Base-by-base conservation (phyloP, 2,113 vertebrate species). In the Zapus hudsonius region DNA sequence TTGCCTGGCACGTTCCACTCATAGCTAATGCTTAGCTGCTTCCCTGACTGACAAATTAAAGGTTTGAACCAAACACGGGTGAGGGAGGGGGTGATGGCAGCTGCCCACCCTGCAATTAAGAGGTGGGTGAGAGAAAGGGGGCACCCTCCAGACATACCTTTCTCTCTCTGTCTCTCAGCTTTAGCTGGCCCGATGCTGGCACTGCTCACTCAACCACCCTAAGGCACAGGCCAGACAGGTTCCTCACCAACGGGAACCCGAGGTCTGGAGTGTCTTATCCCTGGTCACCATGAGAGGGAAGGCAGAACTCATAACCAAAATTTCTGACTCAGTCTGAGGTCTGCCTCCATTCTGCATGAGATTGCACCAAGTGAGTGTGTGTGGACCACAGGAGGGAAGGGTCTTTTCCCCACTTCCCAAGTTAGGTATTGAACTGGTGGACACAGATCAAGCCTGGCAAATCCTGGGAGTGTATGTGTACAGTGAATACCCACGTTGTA, bases 41-140 rank as follows among this genome's bases (percentile, higher is more conserved):
- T 95, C 89, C 72, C 82, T 95, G 97, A 97, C 94, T 95, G 96
- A 87, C 96, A 97, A 97, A 96, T 97, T 96, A 95, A 84, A 33
- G 95, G 96, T 96, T 96, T 96, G 93, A 87, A 85, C 95, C 90
- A 96, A 95, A 95, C 0, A 15, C 2, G 6, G 72, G 73, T 47
- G 59, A 82, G 64, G 86, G 76, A 83, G 59, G 42, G 63, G 84
- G 87, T 22, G 64, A 84, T 79, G 78, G 91, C 94, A 96, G 94
- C 95, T 85, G 95, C 84, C 94, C 94, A 95, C 69, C 82, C 94
- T 94, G 92, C 70, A 97, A 96, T 96, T 96, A 96, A 75, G 87
- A 74, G 81, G 31, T 67, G 57, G 40, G 20, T 67, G 55, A 44
- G 38, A 73, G 76, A 55, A 61, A 74, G 27, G 69, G 40, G 59